Base-by-base conservation (phyloP, 2,888 invertebrate species). In the Aromia moschata region DNA sequence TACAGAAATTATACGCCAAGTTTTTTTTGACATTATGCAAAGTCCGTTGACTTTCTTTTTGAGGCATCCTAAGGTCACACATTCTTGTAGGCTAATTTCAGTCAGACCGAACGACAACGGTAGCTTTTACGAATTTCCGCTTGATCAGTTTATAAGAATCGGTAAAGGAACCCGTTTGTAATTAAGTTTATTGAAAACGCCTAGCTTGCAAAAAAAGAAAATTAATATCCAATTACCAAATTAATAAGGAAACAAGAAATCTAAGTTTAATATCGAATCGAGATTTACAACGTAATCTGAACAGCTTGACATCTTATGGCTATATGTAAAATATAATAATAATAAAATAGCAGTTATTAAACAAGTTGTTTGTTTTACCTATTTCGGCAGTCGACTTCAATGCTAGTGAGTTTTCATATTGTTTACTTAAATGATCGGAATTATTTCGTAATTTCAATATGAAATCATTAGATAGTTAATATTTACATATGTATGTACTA, bases 41-140 rank as follows among this genome's bases (percentile, higher is more conserved):
- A 49, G 20, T 49, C 38, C 49, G 14, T 49, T 49, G 38, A 10
- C 25, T 25, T 38, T 11, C n/a, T n/a, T 47, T 38, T 20, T 20
- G 25, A 49, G 25, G 38, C 20, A 37, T 49, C 10, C 11, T 49
- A 18, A 38, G 49, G 38, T 49, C 38, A 49, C 25, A 38, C 49
- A 30, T 49, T 49, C 38, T 49, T 38, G 14, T 49, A 12, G 15
- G 20, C 30, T 25, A 37, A 18, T 47, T 37, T 33, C n/a, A 33
- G 3, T 33, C n/a, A 33, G n/a, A 33, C 5, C 33, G n/a, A 33
- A 33, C 11, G n/a, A 33, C 25, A 25, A 5, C 25, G 3, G 7
- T 7, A 7, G 7, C 25, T 25, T 25, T 25, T 25, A 25, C 25
- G 4, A 7, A 25, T 25, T 25, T 25, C 25, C 25, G 25, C 25